These are phyloP conservation scores for Folsomia manolachei DNA, from an alignment of 2,888 invertebrate genomes.

Conservation along the genomic window DNA sequence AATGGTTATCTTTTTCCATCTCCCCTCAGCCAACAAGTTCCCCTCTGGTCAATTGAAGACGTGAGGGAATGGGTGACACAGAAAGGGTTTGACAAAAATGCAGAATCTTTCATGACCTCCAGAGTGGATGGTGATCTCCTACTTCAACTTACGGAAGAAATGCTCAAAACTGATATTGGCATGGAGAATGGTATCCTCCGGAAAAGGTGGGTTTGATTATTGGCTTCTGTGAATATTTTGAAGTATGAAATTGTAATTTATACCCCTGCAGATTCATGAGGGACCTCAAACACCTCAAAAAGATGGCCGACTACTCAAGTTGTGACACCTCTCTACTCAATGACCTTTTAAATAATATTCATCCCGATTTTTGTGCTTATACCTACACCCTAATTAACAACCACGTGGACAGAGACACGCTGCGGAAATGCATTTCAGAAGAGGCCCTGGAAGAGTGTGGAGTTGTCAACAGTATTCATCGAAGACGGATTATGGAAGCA, in stretches of 20 bases:
- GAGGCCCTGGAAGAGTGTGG: slow-evolving; percentile 86
- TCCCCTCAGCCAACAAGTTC: slow-evolving; percentile 98
- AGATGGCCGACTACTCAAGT: slow-evolving; percentile 94
- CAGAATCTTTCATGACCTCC: slow-evolving; percentile 79
- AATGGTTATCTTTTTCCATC: too few relatives aligned
- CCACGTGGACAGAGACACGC: slow-evolving; percentile 86
- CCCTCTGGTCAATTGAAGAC: slow-evolving; percentile 94
- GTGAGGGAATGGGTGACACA: slow-evolving; percentile 98
- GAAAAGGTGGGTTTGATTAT: slow-evolving; percentile 63
- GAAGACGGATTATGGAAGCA: slow-evolving; percentile 82
- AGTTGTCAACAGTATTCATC: slow-evolving; percentile 90
- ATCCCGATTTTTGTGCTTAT: slow-evolving; percentile 88
- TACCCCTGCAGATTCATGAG: slow-evolving; percentile 73
- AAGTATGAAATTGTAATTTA: background rate
- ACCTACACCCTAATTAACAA: slow-evolving; percentile 95
- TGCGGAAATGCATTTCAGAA: slow-evolving; percentile 68
- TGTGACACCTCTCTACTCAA: slow-evolving; percentile 88
- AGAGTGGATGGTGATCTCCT: slow-evolving; percentile 95
- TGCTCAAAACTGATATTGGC: slow-evolving; percentile 87
- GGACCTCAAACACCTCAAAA: slow-evolving; percentile 87
- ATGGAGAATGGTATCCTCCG: slow-evolving; percentile 89
- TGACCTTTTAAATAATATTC: slow-evolving; percentile 76
- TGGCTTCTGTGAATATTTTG: background rate
- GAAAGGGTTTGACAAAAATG: slow-evolving; percentile 86
- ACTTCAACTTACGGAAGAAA: slow-evolving; percentile 85